Conservation (phyloP, 2,797 vertebrate genomes). For the Megaceryle alcyon region DNA sequence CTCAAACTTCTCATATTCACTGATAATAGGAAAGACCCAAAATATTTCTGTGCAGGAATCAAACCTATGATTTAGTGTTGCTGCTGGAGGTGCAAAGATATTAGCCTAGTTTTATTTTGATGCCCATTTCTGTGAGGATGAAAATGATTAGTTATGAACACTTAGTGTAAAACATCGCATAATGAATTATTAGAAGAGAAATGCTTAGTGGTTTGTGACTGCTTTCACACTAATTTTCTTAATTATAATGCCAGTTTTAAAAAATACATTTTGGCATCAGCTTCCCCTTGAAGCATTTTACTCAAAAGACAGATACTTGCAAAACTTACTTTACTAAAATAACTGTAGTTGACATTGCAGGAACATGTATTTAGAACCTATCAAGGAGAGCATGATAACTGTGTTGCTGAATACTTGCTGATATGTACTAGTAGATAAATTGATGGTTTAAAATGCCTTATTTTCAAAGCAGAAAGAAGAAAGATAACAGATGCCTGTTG, state of each 20-base stretch:
- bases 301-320: not conserved
- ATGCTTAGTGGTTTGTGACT: not conserved
- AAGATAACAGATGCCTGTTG: not conserved
- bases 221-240: constrained; percentile 16
- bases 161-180: not conserved
- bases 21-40: not conserved
- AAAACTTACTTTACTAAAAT: not conserved
- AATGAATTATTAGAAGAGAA: not conserved
- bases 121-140: not conserved
- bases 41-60: not conserved
- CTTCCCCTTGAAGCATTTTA: constrained; percentile 17
- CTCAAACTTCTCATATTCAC: not conserved
- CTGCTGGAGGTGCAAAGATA: not conserved
- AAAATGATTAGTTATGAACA: constrained; percentile 5
- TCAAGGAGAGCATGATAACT: not conserved
- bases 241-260: not conserved
- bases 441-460: not conserved
- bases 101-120: not conserved
- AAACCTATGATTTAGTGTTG: not conserved
- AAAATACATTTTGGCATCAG: not conserved
- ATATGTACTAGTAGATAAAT: not conserved
- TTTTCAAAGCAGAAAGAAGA: not conserved
- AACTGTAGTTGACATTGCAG: not conserved
- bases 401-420: not conserved
- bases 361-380: not conserved